A percentile compares a stretch with the other conserved stretches of the same genome.
These are phyloP conservation scores for Cyanoramphus novaezelandiae DNA, from an alignment of 2,113 vertebrate genomes.

Conservation along the genomic window DNA sequence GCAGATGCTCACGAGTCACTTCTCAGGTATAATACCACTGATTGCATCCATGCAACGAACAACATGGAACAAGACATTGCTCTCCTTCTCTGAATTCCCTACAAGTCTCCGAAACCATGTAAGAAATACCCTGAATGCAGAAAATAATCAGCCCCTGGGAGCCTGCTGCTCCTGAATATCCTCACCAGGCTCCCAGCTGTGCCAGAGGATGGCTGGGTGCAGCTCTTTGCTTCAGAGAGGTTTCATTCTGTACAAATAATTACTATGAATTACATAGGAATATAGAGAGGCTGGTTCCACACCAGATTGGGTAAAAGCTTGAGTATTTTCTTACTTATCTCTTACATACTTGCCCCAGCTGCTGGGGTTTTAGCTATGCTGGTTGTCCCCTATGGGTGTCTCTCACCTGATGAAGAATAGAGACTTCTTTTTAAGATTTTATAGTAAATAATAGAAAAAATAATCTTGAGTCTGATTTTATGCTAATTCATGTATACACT, in stretches of 20 bases:
- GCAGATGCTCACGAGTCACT: neutral
- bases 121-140: neutral
- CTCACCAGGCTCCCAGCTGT: neutral
- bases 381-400: too few relatives aligned
- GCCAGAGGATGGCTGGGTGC: neutral
- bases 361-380: neutral
- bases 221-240: neutral
- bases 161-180: neutral
- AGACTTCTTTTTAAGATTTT: neutral
- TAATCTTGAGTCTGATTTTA: neutral
- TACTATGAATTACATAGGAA: neutral
- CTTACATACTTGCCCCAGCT: neutral
- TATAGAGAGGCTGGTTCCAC: neutral
- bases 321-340: neutral
- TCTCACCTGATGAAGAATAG: neutral
- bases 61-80: neutral
- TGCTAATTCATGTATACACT: neutral
- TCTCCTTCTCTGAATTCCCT: neutral
- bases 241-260: neutral
- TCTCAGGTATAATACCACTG: slow-evolving; percentile 30
- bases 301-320: neutral
- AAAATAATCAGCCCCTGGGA: neutral
- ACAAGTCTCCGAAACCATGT: neutral
- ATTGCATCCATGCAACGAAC: slow-evolving; percentile 22
- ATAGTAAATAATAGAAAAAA: neutral